phyloP scores from a whole-genome alignment of 1,140 invertebrate genomes.

The Nasonia giraulti region DNA sequence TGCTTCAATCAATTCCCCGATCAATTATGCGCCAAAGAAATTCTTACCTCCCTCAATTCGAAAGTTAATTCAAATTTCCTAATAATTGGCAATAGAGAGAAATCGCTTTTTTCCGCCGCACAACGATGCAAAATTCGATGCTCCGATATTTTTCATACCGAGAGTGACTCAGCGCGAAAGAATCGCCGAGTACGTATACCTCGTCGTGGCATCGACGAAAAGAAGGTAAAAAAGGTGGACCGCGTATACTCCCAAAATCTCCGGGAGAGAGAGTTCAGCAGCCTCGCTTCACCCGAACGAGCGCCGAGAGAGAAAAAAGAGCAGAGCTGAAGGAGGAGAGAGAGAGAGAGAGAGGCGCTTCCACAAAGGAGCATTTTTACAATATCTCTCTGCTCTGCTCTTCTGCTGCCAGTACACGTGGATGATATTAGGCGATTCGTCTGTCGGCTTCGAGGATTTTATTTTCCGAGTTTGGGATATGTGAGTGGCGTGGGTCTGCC shows the following conservation, averaged over 20 bases:
- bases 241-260: neutral
- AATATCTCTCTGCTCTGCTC: neutral
- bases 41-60: neutral
- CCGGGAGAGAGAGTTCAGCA: neutral
- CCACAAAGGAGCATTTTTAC: neutral
- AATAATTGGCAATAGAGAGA: neutral
- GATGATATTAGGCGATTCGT: neutral
- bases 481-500: too few relatives aligned
- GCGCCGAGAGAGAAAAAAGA: neutral
- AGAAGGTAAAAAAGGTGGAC: conserved; percentile 1
- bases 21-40: neutral
- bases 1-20: neutral
- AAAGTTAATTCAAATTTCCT: neutral
- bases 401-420: neutral
- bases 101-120: too few relatives aligned
- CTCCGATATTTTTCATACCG: neutral
- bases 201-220: neutral
- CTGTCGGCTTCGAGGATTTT: neutral
- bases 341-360: neutral
- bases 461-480: too few relatives aligned
- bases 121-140: neutral
- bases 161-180: neutral
- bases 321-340: neutral
- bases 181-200: neutral
- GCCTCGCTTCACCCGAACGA: neutral